Evolutionary conservation across 2,797 vertebrate genomes (phyloP).

Genomic region (Malurus leucopterus): DNA sequence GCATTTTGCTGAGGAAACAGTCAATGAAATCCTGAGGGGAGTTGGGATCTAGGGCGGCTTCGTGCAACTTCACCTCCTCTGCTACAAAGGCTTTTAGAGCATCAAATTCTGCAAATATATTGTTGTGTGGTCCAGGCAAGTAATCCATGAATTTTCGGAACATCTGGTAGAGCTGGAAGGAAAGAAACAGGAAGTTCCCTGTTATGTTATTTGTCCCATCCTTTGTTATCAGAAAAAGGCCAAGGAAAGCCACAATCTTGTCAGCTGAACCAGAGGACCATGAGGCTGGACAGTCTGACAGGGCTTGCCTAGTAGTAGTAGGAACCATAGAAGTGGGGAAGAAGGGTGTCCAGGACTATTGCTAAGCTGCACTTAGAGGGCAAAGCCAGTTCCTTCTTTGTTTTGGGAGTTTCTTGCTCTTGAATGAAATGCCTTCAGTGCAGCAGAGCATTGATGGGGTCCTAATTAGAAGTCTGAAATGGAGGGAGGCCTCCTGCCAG

Average conservation of each 20-base stretch:
- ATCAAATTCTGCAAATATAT: neutral
- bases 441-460: neutral
- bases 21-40: slow-evolving; percentile 54
- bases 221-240: neutral
- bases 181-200: neutral
- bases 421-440: neutral
- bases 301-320: neutral
- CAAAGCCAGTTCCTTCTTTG: neutral
- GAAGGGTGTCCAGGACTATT: neutral
- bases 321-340: neutral
- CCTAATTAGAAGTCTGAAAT: neutral
- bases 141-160: neutral
- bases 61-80: slow-evolving; percentile 47
- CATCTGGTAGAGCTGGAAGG: slow-evolving; percentile 50
- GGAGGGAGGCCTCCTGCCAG: neutral
- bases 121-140: slow-evolving; percentile 37
- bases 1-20: slow-evolving; percentile 60
- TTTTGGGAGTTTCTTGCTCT: neutral
- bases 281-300: neutral
- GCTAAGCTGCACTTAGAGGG: neutral
- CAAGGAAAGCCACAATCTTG: neutral
- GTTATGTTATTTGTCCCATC: neutral
- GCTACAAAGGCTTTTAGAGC: slow-evolving; percentile 28
- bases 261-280: neutral
- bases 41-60: slow-evolving; percentile 22